Evolutionary conservation across 1,140 invertebrate species (phyloP), one percentile per base, ranked within the genome.

Genomic region (Hirudo medicinalis): DNA sequence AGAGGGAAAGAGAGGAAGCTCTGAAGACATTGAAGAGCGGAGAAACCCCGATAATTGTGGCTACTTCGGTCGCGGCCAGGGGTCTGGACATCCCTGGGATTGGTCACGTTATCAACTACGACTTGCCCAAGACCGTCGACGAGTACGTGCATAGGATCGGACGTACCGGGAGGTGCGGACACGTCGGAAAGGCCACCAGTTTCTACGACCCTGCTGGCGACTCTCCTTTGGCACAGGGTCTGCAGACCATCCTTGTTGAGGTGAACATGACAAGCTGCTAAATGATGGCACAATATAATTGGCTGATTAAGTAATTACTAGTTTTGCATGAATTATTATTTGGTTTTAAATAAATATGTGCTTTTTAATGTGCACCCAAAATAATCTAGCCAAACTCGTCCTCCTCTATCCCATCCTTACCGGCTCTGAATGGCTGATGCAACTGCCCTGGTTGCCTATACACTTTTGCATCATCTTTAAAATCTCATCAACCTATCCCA

Each of bases 21-120:
- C 84, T 99, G 70, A 86, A 88, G 74, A 87, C 90, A 69, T 99
- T 99, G 86, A 88, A 93, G 73, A 87, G 87, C 63, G 95, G 95
- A 70, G 86, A 88, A 76, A 89, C 91, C 67, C 94, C 95, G 19
- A 95, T 99, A 78, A 85, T 99, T 29, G 94, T 99, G 43, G 96
- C 97, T 36, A 99, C 97, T 13, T 94, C 96, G 85, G 86, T 88
- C 70, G 94, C 94, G 67, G 94, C 94, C 76, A 88, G 94, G 86
- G 95, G 94, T 75, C 85, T 97, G 76, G 96, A 99, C 85, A 99
- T 99, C 83, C 93, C 93, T 0, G 94, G 97, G 81, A 93, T 98
- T 15, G 92, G 91, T 57, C 90, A 93, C 77, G 94, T 97, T 0
- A 88, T 97, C 17, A 97, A 97, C 80, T 97, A 88, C 79, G 94